Base-by-base conservation (phyloP, 2,113 vertebrate genomes). In the Recurvirostra avosetta region DNA sequence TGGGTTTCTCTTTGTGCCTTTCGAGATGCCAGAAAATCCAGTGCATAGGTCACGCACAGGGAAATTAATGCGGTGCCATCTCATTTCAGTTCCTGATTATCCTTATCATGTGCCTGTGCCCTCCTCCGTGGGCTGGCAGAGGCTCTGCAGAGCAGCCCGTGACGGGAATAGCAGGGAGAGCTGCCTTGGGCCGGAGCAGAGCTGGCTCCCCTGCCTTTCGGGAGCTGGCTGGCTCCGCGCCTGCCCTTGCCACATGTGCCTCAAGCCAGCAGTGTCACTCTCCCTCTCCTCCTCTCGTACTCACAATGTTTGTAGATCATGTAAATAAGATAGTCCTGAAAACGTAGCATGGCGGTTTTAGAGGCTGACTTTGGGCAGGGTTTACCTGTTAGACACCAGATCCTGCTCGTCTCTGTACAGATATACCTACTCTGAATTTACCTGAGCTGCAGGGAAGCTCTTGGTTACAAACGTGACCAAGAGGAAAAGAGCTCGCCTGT, bases 31-130 rank as follows among this genome's bases (percentile, higher is more conserved):
- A 94, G 85, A 67, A 94, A 82, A 95, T 95, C 53, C 82, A 52
- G 87, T 61, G 58, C 90, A 83, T 45, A 86, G 92, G 81, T 97
- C 92, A 76, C 2, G 5, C 66, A 75, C 78, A 82, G 92, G 81
- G 90, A 96, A 94, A 93, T 73, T 63, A 47, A 79, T 66, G 86
- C 7, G 16, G 78, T 95, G 87, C 81, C 87, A 83, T 94, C 77
- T 91, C 27, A 0, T 97, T 96, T 94, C 55, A 40, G 41, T 86
- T 85, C 81, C 47, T 16, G 15, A 87, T 96, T 90, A 95, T 82
- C 91, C 89, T 96, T 97, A 90, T 97, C 96, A 32, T 38, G 78
- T 86, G 86, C 84, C 70, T 52, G 43, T 90, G 73, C 81, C 53
- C 86, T 94, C 72, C 62, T 78, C 29, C 5, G 9, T 0, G 13